Evolutionary conservation across 53 echinoderm and acorn worm species (phyloP).

Genomic region (Mesocentrotus franciscanus): DNA sequence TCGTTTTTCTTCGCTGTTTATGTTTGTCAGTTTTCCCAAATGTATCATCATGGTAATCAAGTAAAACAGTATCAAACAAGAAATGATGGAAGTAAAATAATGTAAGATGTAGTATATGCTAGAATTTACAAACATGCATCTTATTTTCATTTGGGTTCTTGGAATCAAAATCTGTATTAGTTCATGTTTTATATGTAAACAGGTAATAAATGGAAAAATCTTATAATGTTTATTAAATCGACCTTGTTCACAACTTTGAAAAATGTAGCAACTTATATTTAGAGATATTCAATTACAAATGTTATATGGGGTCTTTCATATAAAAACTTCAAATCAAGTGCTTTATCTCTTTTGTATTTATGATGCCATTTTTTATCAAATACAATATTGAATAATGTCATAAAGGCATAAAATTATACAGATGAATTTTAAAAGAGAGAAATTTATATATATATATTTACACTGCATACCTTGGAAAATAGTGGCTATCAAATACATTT

Average conservation of each 20-base stretch:
- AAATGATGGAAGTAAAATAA: not conserved
- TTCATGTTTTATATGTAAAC: not conserved
- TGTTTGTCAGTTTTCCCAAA: not conserved
- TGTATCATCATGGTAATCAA: conserved; percentile 18
- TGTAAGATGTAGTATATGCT: not conserved
- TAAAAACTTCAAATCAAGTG: not conserved
- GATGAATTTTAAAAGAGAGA: conserved; percentile 38
- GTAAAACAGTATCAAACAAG: not conserved
- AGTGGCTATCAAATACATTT: conserved; percentile 47
- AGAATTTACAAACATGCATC: not conserved
- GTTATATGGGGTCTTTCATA: conserved; percentile 38
- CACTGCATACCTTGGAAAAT: conserved; percentile 47
- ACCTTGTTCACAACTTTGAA: not conserved
- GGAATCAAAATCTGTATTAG: not conserved
- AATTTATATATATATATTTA: conserved; percentile 27
- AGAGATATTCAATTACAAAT: not conserved
- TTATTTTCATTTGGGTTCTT: not conserved
- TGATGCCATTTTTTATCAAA: conserved; percentile 20
- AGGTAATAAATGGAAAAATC: not conserved
- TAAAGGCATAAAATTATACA: not conserved
- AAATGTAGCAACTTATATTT: not conserved
- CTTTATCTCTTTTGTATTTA: conserved; percentile 38
- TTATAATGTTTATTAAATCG: not conserved
- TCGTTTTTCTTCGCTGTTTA: not conserved
- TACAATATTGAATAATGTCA: not conserved